A percentile compares a stretch with the other conserved stretches of the same genome.
Conservation (phyloP, 2,113 vertebrate species). For the Phylloscopus whistleri region DNA sequence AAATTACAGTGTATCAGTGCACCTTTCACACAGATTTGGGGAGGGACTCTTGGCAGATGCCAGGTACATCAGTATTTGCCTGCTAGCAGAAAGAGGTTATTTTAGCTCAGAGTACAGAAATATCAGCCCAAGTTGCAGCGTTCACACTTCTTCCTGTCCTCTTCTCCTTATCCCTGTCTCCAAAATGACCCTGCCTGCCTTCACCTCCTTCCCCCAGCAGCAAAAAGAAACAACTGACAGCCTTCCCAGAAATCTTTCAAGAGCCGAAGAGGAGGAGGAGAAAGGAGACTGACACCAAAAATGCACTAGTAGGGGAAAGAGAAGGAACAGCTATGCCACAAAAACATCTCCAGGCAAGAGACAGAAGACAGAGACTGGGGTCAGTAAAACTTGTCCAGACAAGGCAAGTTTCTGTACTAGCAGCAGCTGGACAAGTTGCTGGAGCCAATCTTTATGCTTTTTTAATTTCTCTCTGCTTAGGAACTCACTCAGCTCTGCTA, state of each 20-base stretch:
- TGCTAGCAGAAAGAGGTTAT: background rate
- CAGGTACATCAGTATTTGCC: background rate
- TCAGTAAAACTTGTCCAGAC: constrained; percentile 54
- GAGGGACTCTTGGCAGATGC: background rate
- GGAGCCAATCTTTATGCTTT: background rate
- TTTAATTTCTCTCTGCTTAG: background rate
- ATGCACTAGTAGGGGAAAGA: constrained; percentile 20
- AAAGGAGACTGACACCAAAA: constrained; percentile 41
- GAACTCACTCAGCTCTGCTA: background rate
- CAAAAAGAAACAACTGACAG: background rate
- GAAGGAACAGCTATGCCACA: constrained; percentile 2
- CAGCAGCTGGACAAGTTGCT: background rate
- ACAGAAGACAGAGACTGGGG: constrained; percentile 22
- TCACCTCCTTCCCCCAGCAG: background rate
- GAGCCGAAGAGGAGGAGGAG: background rate
- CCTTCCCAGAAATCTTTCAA: background rate
- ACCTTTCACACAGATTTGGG: background rate
- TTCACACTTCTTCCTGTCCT: background rate
- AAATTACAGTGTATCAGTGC: background rate
- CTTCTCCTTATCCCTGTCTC: background rate
- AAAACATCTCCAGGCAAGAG: constrained; percentile 48
- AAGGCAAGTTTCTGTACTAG: background rate
- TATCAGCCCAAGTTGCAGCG: background rate
- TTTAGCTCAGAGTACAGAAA: background rate
- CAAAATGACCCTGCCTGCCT: background rate